Percentiles rank a stretch among this genome's conserved stretches.
Evolutionary conservation across 1,140 invertebrate species (phyloP).

Genomic region (Popillia japonica): DNA sequence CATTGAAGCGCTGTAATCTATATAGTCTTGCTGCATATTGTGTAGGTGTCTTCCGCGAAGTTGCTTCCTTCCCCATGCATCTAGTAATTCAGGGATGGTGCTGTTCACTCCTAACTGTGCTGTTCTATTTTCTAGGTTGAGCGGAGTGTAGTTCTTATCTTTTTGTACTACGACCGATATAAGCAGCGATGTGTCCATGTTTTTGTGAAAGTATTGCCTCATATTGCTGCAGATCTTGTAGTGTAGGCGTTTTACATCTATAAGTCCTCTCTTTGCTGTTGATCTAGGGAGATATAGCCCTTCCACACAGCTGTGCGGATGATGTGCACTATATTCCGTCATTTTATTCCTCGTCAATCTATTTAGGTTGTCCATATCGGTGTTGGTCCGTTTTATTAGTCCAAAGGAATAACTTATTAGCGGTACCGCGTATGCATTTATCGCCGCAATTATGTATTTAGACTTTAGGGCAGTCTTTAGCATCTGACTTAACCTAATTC

Average conservation of each 20-base stretch:
- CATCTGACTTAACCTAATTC: neutral
- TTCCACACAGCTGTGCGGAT: constrained; percentile 8
- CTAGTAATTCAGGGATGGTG: neutral
- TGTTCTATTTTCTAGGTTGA: neutral
- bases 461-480: neutral
- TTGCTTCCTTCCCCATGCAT: neutral
- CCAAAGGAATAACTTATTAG: constrained; percentile 27
- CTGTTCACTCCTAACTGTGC: neutral
- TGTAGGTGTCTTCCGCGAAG: neutral
- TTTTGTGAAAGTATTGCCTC: neutral
- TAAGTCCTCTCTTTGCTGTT: neutral
- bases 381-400: neutral
- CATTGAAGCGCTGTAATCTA: neutral
- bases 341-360: neutral
- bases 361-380: constrained; percentile 13
- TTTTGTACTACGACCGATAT: neutral
- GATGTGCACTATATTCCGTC: constrained; percentile 10
- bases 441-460: neutral
- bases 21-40: neutral
- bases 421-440: constrained; percentile 8
- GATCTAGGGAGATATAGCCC: neutral
- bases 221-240: neutral
- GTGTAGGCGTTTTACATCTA: neutral
- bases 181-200: neutral
- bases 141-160: neutral